Evolutionary conservation across 2,113 vertebrate genomes (phyloP).

Genomic region (Micronycteris hirsuta): DNA sequence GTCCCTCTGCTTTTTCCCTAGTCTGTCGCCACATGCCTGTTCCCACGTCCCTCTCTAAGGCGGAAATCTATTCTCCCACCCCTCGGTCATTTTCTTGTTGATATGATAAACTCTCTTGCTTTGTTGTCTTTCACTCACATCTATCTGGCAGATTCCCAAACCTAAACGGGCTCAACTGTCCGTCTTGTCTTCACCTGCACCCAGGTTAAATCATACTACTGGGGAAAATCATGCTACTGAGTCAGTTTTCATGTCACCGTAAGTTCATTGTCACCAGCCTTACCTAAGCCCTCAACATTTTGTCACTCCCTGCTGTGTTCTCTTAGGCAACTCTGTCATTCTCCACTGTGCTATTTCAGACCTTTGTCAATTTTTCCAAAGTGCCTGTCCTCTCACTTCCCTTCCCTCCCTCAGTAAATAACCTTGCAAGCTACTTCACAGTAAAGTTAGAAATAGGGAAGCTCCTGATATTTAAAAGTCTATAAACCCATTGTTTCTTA

Average conservation of each 20-base stretch:
- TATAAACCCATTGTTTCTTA: background rate
- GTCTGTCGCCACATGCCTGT: background rate
- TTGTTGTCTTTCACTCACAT: background rate
- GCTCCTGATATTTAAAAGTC: background rate
- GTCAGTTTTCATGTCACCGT: background rate
- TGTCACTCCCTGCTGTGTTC: background rate
- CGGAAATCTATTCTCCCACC: background rate
- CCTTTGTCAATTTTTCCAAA: background rate
- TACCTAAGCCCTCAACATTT: background rate
- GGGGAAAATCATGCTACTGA: background rate
- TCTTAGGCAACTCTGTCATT: background rate
- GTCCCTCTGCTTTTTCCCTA: background rate
- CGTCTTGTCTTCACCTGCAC: background rate
- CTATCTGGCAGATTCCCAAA: background rate
- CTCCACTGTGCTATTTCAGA: background rate
- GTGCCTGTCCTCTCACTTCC: background rate
- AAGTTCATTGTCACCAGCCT: background rate
- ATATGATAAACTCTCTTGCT: background rate
- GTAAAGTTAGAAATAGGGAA: background rate
- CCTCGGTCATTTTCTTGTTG: background rate
- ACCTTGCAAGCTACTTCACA: background rate
- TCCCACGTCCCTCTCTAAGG: background rate
- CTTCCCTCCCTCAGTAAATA: background rate
- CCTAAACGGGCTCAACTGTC: background rate
- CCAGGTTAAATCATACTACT: background rate